phyloP scores from a whole-genome alignment of 2,888 invertebrate species.

The Timema cristinae region DNA sequence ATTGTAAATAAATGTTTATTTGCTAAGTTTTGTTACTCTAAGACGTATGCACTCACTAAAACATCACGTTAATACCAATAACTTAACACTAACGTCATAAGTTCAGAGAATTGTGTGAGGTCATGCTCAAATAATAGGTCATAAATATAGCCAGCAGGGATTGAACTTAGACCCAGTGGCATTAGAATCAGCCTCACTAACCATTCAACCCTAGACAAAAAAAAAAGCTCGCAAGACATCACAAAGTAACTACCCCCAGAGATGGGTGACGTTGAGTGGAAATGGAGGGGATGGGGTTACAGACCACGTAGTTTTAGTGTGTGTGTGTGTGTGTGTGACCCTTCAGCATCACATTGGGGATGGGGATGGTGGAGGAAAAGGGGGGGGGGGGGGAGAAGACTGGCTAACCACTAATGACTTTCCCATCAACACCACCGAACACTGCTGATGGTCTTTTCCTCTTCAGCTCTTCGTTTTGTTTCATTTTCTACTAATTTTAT shows the following conservation, averaged over 20 bases:
- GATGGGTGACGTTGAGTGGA: background rate
- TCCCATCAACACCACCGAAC: slow-evolving; percentile 29
- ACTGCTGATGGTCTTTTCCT: slow-evolving; percentile 24
- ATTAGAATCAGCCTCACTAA: too few relatives aligned
- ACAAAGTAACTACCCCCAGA: slow-evolving; percentile 7
- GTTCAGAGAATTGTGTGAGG: too few relatives aligned
- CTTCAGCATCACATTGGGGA: background rate
- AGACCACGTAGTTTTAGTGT: background rate
- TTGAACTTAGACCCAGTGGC: too few relatives aligned
- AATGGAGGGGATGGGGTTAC: background rate
- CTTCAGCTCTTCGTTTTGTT: background rate
- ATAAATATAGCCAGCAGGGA: too few relatives aligned
- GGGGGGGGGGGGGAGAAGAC: background rate
- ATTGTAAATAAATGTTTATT: too few relatives aligned
- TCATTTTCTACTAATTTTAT: too few relatives aligned
- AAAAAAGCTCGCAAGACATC: background rate
- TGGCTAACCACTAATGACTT: slow-evolving; percentile 31
- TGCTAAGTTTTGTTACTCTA: too few relatives aligned
- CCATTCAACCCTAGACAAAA: too few relatives aligned
- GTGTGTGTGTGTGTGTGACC: background rate
- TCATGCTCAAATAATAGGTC: too few relatives aligned
- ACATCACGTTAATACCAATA: too few relatives aligned
- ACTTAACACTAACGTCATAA: too few relatives aligned
- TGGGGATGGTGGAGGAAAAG: background rate
- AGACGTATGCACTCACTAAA: too few relatives aligned